Conservation (phyloP, 2,888 invertebrate species). For the Romanomermis culicivorax region DNA sequence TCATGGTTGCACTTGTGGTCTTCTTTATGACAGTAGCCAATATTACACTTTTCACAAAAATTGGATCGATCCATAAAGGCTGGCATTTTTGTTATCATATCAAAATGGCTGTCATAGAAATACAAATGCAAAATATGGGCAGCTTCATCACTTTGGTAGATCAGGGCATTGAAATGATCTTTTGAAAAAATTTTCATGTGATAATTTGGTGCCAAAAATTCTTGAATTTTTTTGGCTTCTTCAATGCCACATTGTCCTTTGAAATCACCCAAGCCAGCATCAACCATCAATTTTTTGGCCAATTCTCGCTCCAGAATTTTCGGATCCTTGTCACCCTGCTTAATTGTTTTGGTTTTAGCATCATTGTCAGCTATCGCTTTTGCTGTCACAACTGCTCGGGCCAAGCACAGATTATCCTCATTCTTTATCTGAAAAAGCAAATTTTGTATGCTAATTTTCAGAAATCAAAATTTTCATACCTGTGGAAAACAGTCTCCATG, state of each 20-base stretch:
- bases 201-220: no score
- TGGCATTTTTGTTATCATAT: not conserved
- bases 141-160: no score
- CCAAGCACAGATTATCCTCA: no score
- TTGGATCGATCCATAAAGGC: not conserved
- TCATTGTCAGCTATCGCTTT: not conserved
- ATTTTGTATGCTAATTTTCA: no score
- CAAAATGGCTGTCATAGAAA: not conserved
- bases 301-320: not conserved
- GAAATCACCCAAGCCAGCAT: not conserved
- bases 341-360: not conserved
- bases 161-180: no score
- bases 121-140: no score
- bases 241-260: not conserved
- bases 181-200: no score
- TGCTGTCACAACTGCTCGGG: not conserved
- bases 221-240: no score
- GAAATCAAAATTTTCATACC: no score
- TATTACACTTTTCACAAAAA: not conserved
- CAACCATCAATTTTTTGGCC: not conserved
- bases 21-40: not conserved
- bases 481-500: no score
- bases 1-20: not conserved
- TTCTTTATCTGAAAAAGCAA: slow-evolving; percentile 1
- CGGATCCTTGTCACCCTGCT: not conserved